Evolutionary conservation across 1,140 invertebrate species (phyloP).

Genomic region (Eupristina koningsbergeri): DNA sequence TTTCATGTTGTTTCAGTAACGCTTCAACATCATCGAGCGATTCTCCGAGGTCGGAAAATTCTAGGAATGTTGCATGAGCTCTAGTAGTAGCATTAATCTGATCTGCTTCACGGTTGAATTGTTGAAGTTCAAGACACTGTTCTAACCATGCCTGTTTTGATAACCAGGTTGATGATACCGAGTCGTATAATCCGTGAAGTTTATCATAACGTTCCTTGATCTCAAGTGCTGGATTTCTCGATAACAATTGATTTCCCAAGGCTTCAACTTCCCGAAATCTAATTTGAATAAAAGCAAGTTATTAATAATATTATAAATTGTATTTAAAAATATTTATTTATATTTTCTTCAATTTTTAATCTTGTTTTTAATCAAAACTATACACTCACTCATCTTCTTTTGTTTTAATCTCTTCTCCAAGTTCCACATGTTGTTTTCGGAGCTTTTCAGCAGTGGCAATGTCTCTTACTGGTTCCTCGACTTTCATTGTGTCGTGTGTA

Average conservation of each 20-base stretch:
- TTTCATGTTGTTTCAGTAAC: slow-evolving; percentile 92
- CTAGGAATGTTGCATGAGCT: slow-evolving; percentile 93
- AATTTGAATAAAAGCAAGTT: not conserved
- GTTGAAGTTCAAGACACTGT: slow-evolving; percentile 89
- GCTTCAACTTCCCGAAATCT: slow-evolving; percentile 84
- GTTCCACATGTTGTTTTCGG: slow-evolving; percentile 92
- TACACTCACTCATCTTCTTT: slow-evolving; percentile 86
- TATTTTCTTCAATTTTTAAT: too few relatives aligned
- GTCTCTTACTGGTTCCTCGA: slow-evolving; percentile 87
- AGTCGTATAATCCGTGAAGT: slow-evolving; percentile 83
- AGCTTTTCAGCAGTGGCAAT: slow-evolving; percentile 92
- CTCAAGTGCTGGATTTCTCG: slow-evolving; percentile 81
- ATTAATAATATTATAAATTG: too few relatives aligned
- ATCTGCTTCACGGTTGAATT: slow-evolving; percentile 96
- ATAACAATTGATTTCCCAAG: slow-evolving; percentile 82
- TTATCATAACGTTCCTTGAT: slow-evolving; percentile 83
- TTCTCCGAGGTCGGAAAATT: slow-evolving; percentile 90
- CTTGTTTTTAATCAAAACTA: too few relatives aligned
- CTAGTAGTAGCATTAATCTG: slow-evolving; percentile 96
- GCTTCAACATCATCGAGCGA: slow-evolving; percentile 96
- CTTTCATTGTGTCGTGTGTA: slow-evolving; percentile 86
- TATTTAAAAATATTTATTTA: too few relatives aligned
- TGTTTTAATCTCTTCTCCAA: slow-evolving; percentile 92
- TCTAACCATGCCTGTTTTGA: slow-evolving; percentile 88
- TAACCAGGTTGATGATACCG: slow-evolving; percentile 81